Base-by-base conservation (phyloP, 2,888 invertebrate species). In the Glaucopsyche alexis region DNA sequence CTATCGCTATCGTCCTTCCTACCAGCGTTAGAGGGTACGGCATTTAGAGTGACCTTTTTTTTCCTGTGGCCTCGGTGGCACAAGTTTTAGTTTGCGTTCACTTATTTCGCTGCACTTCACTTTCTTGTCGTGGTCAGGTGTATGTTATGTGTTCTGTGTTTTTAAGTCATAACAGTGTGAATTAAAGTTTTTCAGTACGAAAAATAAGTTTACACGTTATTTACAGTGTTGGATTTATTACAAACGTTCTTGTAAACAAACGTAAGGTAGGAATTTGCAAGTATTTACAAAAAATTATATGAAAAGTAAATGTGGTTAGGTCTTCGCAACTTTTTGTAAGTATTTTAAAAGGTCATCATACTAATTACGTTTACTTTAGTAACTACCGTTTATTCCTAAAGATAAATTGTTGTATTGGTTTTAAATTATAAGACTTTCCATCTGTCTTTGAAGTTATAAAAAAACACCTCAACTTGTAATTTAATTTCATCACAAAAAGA, bases 121-220 rank as follows among this genome's bases (percentile, higher is more conserved):
- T 91, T 92, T 91, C 89, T 85, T 89, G 89, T 87, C 87, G 88
- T 84, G 86, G 87, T 89, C 91, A 90, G 89, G 90, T 91, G 91
- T 78, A 88, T 87, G 83, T 85, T 84, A 85, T 84, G 82, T 87
- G 4, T 29, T 29, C 83, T 84, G 80, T 77, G 81, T 79, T 80
- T 79, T 85, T 82, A 84, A 81, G 55, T 74, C 73, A 72, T 52
- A 9, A 16, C 19, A 11, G 60, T 55, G 55, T 42, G 42, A 42
- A 7, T 42, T 42, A 8, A 42, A 42, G 42, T 11, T 55, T 55
- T 52, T 55, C 19, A 16, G 5, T 38, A 60, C 60, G 60, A 13
- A 60, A 60, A 29, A 38, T 60, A 29, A 60, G 60, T 60, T 60
- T 38, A 14, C 16, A 29, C 11, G 14, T 60, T 50, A 7, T 50